These are phyloP conservation scores for Australoheros facetus DNA, from an alignment of 2,797 vertebrate species.

Conservation along the genomic window DNA sequence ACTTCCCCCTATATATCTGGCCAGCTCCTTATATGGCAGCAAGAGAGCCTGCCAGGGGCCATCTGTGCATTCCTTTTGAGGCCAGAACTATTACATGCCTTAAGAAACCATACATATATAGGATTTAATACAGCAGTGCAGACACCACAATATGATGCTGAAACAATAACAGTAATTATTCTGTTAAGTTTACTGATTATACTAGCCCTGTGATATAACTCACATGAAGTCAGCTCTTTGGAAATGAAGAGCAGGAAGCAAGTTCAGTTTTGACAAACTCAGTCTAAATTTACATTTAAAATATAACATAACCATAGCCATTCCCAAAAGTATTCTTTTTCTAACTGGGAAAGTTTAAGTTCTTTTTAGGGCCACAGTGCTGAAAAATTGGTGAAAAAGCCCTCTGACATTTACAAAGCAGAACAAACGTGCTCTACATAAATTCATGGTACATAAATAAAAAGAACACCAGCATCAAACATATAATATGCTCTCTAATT, in stretches of 20 bases:
- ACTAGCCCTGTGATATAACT: neutral
- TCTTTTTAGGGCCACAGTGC: neutral
- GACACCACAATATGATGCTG: too few species aligned
- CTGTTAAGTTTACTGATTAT: neutral
- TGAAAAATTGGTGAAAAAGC: constrained; percentile 22
- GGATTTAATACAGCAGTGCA: too few species aligned
- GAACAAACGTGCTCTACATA: neutral
- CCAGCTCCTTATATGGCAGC: too few species aligned
- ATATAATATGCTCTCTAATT: constrained; percentile 29
- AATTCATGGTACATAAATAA: neutral
- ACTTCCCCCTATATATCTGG: too few species aligned
- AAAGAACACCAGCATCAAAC: constrained; percentile 5
- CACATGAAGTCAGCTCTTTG: neutral
- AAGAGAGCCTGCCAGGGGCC: too few species aligned
- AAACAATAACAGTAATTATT: neutral
- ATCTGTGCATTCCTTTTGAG: too few species aligned
- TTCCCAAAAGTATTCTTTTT: neutral
- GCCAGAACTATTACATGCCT: too few species aligned
- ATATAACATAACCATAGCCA: neutral
- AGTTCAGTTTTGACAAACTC: neutral
- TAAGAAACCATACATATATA: too few species aligned
- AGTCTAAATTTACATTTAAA: neutral
- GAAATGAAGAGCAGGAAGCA: neutral
- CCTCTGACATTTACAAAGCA: constrained; percentile 34
- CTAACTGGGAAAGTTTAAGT: constrained; percentile 8